These are phyloP conservation scores for Melanerpes formicivorus DNA, from an alignment of 2,113 vertebrate genomes.

Conservation along the genomic window DNA sequence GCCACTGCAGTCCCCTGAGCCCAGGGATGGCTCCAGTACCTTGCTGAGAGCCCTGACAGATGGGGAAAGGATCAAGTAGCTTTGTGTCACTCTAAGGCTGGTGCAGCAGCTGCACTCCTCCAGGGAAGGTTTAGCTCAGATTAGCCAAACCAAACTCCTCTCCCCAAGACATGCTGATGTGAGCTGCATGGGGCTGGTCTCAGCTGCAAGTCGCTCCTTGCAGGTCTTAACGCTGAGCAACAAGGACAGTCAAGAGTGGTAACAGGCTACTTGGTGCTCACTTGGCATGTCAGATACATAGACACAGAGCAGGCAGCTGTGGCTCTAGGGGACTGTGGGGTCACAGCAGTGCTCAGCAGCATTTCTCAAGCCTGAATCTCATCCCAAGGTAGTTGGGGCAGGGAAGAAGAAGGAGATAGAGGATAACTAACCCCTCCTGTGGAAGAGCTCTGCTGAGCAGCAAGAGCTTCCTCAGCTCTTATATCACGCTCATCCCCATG, in stretches of 20 bases:
- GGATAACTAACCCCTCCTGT: neutral
- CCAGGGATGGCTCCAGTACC: neutral
- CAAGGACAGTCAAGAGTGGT: conserved; percentile 17
- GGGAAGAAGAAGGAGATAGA: neutral
- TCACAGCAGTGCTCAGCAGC: neutral
- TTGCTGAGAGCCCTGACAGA: conserved; percentile 12
- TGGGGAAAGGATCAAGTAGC: neutral
- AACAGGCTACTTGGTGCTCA: conserved; percentile 27
- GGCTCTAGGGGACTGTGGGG: neutral
- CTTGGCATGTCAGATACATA: conserved; percentile 18
- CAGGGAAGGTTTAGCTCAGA: conserved; percentile 53
- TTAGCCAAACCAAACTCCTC: conserved; percentile 43
- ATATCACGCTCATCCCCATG: neutral
- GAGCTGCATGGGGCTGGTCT: neutral
- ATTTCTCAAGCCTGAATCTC: neutral
- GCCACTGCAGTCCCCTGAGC: neutral
- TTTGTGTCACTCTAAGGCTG: conserved; percentile 1
- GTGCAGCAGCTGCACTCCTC: conserved; percentile 53
- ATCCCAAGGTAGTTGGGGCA: neutral
- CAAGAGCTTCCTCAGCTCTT: neutral
- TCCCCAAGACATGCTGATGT: neutral
- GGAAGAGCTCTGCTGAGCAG: neutral
- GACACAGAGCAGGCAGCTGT: conserved; percentile 11
- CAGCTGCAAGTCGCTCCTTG: conserved; percentile 32
- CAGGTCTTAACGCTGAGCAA: conserved; percentile 41